Evolutionary conservation across 1,140 invertebrate species (phyloP), one percentile per base, ranked within the genome.

Genomic region (Babylonia areolata): DNA sequence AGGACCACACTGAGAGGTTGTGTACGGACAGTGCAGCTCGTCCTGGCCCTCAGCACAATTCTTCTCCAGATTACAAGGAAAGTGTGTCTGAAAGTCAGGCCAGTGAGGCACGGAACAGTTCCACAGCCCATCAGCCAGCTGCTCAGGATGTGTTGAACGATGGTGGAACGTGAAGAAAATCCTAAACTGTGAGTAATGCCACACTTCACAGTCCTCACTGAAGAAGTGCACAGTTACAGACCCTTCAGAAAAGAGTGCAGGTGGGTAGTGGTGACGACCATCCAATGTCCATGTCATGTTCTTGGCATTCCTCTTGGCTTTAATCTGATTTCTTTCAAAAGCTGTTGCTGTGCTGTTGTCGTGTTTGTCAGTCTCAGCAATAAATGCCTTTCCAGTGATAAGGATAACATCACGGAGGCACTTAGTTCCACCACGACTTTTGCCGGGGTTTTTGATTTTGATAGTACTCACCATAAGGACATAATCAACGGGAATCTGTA

Each of bases 81-180:
- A 69, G 58, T 82, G 81, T 3, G 31, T 35, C 54, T 64, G 54
- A 35, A 82, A 82, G 33, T 82, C 81, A 23, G 81, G 3, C 81
- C 81, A 69, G 81, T 82, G 81, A 2, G 81, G 81, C 33, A 82
- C 81, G 2, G 81, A 82, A 17, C 81, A 82, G 81, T 82, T 82
- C 81, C 81, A 82, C 35, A 17, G 3, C 12, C 54, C 54, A 20
- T 78, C 39, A 31, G 77, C 20, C 39, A 9, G 35, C 39, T 42
- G 77, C 39, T 78, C 39, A 20, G 77, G 77, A 20, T 23, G 20
- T 40, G 23, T 3, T 23, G 77, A 42, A 42, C 37, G 15, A 20
- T 35, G 73, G 42, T 46, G 42, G 15, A 6, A 46, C 42, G 42
- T 46, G 42, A 46, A 46, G 42, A 46, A 46, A 71, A 71, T 5